phyloP scores from a whole-genome alignment of 2,888 invertebrate genomes.

The Epinotia brunnichana region DNA sequence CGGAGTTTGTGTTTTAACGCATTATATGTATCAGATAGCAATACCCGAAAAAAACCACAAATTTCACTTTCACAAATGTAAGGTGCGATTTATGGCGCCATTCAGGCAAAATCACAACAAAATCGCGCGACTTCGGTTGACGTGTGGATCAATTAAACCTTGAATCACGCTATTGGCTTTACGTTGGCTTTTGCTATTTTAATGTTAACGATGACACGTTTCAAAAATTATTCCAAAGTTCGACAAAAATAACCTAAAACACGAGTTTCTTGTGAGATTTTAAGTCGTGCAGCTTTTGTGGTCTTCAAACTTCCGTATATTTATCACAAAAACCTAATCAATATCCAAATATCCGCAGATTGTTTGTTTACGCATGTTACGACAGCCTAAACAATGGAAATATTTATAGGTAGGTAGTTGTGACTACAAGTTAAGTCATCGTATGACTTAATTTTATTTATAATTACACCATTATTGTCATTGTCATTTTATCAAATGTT shows the following conservation, averaged over 20 bases:
- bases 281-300: constrained; percentile 62
- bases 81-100: too few species aligned
- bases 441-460: constrained; percentile 1
- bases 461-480: neutral
- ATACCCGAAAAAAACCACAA: too few species aligned
- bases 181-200: neutral
- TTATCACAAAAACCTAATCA: constrained; percentile 44
- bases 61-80: too few species aligned
- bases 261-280: constrained; percentile 58
- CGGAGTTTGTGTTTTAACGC: too few species aligned
- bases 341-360: constrained; percentile 25
- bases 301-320: constrained; percentile 60
- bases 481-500: too few species aligned
- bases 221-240: constrained; percentile 11
- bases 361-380: constrained; percentile 33
- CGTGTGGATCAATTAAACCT: too few species aligned
- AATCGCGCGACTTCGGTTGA: too few species aligned
- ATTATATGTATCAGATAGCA: too few species aligned
- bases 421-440: neutral
- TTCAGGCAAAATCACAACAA: too few species aligned
- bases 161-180: too few species aligned
- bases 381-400: constrained; percentile 4
- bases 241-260: constrained; percentile 38
- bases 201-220: neutral
- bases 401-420: neutral